Evolutionary conservation across 2,888 invertebrate species (phyloP), one percentile per base, ranked within the genome.

Genomic region (Mimumesa dahlbomi): DNA sequence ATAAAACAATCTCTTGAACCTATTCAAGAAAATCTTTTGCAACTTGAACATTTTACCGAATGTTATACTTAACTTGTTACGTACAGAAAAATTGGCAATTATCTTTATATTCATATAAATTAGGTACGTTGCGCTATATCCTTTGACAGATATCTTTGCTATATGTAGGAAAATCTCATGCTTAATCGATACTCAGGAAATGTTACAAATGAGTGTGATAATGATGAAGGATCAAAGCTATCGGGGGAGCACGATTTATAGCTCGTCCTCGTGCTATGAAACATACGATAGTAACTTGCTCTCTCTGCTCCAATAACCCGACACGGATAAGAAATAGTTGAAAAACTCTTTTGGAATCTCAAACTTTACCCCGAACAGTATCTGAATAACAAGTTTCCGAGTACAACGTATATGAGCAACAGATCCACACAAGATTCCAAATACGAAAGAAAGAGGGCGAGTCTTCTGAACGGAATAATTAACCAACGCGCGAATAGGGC

Each of bases 161-260:
- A n/a, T n/a, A 61, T 53, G 36, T 61, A 13, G 61, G 61, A 36
- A 45, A 61, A 61, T 36, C 11, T 11, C 31, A 53, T 61, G 36
- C 22, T 0, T 13, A 53, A 45, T 61, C 53, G 22, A 59, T 38
- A 13, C 2, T 13, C 29, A 14, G 22, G 42, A 52, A 48, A 50
- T 25, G 46, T 63, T 52, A 46, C 36, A 19, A 34, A 18, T 36
- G n/a, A 18, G 21, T 62, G 57, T 21, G 25, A 59, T 50, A 53
- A 53, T 38, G 34, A 43, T 6, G 31, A 22, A 46, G 58, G 22
- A 63, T 57, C 68, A 63, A 71, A 56, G 53, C 53, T 22, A 71
- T 68, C 71, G 21, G 38, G 63, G 36, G 53, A 49, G 31, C 49
- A 31, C 29, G 25, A 62, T 53, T 49, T 57, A 49, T 57, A 42